Evolutionary conservation across 2,113 vertebrate species (phyloP), one percentile per base, ranked within the genome.

Genomic region (Bambusicola thoracicus): DNA sequence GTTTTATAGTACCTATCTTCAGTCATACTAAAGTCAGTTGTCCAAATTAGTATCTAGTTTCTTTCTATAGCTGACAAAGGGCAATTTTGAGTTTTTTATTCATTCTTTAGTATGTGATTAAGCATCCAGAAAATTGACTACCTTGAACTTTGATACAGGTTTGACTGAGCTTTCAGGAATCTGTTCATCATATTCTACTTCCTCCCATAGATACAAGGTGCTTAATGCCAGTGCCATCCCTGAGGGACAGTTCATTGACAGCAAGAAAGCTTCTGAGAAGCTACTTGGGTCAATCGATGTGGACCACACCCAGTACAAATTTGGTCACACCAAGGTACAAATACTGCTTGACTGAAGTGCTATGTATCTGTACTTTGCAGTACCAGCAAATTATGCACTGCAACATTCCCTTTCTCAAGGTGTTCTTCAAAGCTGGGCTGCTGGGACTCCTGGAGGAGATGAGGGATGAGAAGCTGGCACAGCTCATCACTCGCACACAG

Each of bases 381-480:
- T 29, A 13, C 20, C 41, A 14, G 30, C 25, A 18, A 41, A 8
- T 19, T 21, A 51, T 34, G 16, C 69, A 25, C 22, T 85, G 19
- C 76, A 82, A 93, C 27, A 20, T 89, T 85, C 12, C 0, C 27
- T 78, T 76, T 79, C 51, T 82, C 70, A 40, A 99, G 99, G 98
- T 99, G 89, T 99, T 99, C 97, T 99, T 99, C 97, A 99, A 99
- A 98, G 99, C 98, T 92, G 99, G 99, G 36, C 97, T 99, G 65
- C 85, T 99, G 94, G 99, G 99, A 48, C 87, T 95, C 7, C 97
- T 99, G 76, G 99, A 99, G 85, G 99, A 99, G 97, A 98, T 99
- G 99, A 97, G 99, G 82, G 97, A 99, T 96, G 99, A 99, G 8
- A 99, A 99, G 89, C 92, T 99, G 83, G 98, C 98, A 62, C 83